Evolutionary conservation across 2,113 vertebrate species (phyloP), one percentile per base, ranked within the genome.

Genomic region (Probosciger aterrimus): DNA sequence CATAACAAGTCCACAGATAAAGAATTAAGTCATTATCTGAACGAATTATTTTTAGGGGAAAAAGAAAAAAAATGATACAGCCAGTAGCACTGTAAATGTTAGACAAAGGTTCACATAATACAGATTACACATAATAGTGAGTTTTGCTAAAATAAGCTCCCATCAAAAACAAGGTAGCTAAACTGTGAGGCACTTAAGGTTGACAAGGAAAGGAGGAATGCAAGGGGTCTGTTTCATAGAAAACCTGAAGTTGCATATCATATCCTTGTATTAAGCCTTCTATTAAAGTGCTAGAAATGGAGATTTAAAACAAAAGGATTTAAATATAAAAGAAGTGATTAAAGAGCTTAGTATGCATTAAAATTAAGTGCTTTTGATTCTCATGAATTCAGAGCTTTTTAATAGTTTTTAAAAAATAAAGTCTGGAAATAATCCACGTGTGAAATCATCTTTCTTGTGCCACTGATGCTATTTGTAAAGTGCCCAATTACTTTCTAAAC

Each of bases 151-250:
- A 97, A 97, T 82, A 97, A 97, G 94, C 93, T 96, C 95, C 90
- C 95, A 96, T 87, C 89, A 96, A 96, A 96, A 96, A 95, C 87
- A 71, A 97, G 86, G 96, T 97, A 97, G 96, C 86, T 97, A 96
- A 95, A 94, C 50, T 82, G 96, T 97, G 98, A 98, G 98, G 98
- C 98, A 98, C 98, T 98, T 98, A 90, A 97, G 94, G 97, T 92
- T 92, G 96, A 97, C 86, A 96, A 94, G 90, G 94, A 93, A 95
- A 97, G 85, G 89, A 98, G 95, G 83, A 95, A 95, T 88, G 86
- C 80, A 95, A 47, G 90, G 86, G 94, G 83, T 97, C 82, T 91
- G 53, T 84, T 94, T 91, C 91, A 94, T 95, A 96, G 81, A 96
- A 97, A 98, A 98, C 84, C 88, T 96, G 95, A 95, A 97, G 76